phyloP scores from a whole-genome alignment of 1,140 invertebrate genomes.

The Papilio polytes region DNA sequence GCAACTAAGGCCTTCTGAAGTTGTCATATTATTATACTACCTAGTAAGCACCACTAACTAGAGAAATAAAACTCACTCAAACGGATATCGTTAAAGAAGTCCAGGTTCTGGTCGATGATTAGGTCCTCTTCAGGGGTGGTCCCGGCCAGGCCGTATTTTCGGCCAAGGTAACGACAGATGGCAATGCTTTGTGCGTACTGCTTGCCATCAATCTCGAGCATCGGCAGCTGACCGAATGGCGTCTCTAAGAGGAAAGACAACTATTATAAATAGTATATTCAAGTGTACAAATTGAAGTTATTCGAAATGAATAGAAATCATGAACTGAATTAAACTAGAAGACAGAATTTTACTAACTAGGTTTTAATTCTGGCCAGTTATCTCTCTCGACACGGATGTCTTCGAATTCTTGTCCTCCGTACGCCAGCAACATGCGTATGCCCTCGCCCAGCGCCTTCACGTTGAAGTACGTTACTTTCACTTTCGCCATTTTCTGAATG shows the following conservation, averaged over 20 bases:
- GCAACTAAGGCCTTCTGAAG: no score
- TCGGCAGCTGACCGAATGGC: constrained; percentile 86
- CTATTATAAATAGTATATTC: no score
- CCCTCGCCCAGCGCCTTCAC: constrained; percentile 63
- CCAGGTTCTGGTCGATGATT: constrained; percentile 85
- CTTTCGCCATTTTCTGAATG: constrained; percentile 56
- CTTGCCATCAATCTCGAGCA: constrained; percentile 88
- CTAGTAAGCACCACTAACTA: no score
- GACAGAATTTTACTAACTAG: constrained; percentile 50
- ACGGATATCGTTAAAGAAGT: constrained; percentile 83
- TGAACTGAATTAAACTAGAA: not conserved
- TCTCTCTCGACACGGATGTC: constrained; percentile 85
- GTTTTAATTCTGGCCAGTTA: constrained; percentile 81
- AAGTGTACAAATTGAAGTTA: no score
- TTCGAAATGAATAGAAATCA: not conserved
- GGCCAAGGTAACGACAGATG: constrained; percentile 86
- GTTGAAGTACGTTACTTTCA: constrained; percentile 62
- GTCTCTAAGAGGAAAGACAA: constrained; percentile 48
- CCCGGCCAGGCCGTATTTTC: constrained; percentile 84
- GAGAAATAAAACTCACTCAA: constrained; percentile 46
- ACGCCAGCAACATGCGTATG: constrained; percentile 87
- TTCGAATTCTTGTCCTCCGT: constrained; percentile 87
- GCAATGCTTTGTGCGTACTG: constrained; percentile 86
- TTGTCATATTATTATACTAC: no score
- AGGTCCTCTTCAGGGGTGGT: constrained; percentile 86